Base-by-base conservation (phyloP, 1,140 invertebrate species). In the Prorops nasuta region DNA sequence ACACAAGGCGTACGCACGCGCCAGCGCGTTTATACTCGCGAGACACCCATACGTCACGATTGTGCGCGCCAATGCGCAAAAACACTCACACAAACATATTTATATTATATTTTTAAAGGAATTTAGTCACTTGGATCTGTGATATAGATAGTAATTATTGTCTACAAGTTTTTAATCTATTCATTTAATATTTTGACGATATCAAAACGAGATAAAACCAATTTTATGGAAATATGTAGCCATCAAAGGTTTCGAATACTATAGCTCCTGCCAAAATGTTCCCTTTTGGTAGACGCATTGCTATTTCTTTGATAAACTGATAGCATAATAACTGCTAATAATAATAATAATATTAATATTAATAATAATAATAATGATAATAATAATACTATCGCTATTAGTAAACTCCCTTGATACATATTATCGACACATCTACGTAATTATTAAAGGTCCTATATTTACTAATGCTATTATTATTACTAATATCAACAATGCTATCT, bases 101-200 rank as follows among this genome's bases (percentile, higher is more conserved):
- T 75, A 74, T 77, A 74, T 74, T 76, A 76, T 77, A 76, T 77
- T 76, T 75, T 76, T 76, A 73, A 76, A 76, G 69, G 63, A 74
- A 67, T 77, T 77, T 77, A 77, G 75, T 77, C 75, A 77, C 72
- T 76, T 76, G 71, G 56, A 76, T 77, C 75, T 77, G 75, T 77
- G 75, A 77, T 77, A 77, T 77, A 77, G 75, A 71, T 77, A 77
- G 75, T 77, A 77, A 77, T 77, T 77, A 76, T 77, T 72, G 55
- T 74, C 74, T 74, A 73, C 71, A 68, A 76, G 53, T 56, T 69
- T 77, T 70, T 67, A 67, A 71, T 64, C 67, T 76, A 76, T 77
- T 71, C 63, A 72, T 77, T 73, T 64, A 69, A 58, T 64, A 65
- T 74, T 77, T 77, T 66, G 65, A 56, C 63, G 44, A 69, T 66